A percentile compares a stretch with the other conserved stretches of the same genome.
phyloP scores from a whole-genome alignment of 1,140 invertebrate genomes.

The Liolophura sinensis region DNA sequence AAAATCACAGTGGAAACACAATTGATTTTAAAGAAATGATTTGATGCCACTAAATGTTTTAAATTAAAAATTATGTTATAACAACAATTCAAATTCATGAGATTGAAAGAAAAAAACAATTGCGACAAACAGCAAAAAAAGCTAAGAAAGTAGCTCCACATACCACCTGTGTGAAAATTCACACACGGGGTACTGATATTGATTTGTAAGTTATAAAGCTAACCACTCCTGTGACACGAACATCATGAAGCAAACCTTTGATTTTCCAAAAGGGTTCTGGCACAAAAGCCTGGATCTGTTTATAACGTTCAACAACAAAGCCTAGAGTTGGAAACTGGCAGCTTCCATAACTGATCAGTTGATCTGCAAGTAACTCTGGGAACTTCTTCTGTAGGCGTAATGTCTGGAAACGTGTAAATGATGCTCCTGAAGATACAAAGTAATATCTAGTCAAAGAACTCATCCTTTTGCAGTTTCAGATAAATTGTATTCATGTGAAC shows the following conservation, averaged over 20 bases:
- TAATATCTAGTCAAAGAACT: not conserved
- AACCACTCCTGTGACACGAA: too few species aligned
- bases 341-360: constrained; percentile 96
- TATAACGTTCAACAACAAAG: constrained; percentile 98
- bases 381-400: constrained; percentile 84
- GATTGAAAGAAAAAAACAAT: too few species aligned
- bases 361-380: constrained; percentile 70
- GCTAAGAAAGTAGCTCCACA: too few species aligned
- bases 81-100: too few species aligned
- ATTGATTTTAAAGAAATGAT: too few species aligned
- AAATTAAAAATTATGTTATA: too few species aligned
- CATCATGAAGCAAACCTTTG: constrained; percentile 72
- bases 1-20: constrained; percentile 22
- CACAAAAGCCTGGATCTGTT: constrained; percentile 97
- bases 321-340: constrained; percentile 99
- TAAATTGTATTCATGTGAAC: not conserved
- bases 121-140: too few species aligned
- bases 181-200: too few species aligned
- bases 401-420: constrained; percentile 99
- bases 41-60: too few species aligned
- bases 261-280: constrained; percentile 97
- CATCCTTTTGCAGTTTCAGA: not conserved
- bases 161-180: too few species aligned
- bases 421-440: constrained; percentile 71
- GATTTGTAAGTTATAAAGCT: too few species aligned